Evolutionary conservation across 2,113 vertebrate genomes (phyloP).

Genomic region (Grallaria varia): DNA sequence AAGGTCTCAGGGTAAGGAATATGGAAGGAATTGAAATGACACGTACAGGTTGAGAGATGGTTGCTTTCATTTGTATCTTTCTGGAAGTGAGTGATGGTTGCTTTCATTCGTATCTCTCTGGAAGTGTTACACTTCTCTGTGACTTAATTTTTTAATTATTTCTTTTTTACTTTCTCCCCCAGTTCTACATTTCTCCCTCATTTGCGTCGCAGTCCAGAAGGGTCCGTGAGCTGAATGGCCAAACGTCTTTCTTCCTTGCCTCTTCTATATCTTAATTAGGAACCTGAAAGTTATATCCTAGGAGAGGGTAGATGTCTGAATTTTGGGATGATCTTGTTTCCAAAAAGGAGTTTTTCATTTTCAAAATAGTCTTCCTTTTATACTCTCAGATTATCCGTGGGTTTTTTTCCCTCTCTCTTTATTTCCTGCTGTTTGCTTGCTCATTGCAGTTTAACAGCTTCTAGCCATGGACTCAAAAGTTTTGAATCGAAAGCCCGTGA

Average conservation of each 20-base stretch:
- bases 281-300: background rate
- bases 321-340: background rate
- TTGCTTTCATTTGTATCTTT: background rate
- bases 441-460: background rate
- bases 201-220: background rate
- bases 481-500: background rate
- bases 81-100: background rate
- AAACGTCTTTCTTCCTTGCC: background rate
- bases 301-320: background rate
- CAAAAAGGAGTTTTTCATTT: background rate
- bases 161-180: background rate
- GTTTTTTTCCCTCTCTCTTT: rapidly evolving
- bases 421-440: background rate
- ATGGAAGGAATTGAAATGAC: background rate
- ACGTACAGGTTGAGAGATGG: rapidly evolving
- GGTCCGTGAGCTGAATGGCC: background rate
- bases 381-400: background rate
- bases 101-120: background rate
- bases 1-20: background rate
- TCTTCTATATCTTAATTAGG: background rate
- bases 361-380: background rate
- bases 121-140: background rate
- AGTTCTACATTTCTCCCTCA: background rate
- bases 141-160: background rate
- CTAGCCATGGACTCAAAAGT: background rate